Percentiles rank a stretch among this genome's conserved stretches.
phyloP scores from a whole-genome alignment of 2,888 invertebrate species.

The Ichneumon xanthorius region DNA sequence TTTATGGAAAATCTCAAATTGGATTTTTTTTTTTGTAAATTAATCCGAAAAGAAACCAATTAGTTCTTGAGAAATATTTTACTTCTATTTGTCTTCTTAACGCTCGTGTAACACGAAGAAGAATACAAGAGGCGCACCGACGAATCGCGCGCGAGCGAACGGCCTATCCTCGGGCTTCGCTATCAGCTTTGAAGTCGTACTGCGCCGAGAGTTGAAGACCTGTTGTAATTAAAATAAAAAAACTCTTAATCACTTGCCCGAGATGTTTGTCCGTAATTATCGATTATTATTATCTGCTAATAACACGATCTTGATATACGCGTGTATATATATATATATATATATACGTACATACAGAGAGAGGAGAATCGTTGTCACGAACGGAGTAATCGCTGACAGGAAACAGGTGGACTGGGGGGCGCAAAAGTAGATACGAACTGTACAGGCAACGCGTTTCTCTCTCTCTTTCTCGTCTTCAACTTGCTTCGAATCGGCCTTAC shows the following conservation, averaged over 20 bases:
- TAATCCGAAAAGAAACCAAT: background rate
- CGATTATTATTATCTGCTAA: conserved; percentile 41
- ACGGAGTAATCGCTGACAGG: conserved; percentile 3
- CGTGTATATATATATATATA: background rate
- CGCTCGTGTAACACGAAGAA: background rate
- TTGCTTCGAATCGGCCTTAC: conserved; percentile 15
- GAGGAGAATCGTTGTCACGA: conserved; percentile 19
- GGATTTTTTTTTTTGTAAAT: no score
- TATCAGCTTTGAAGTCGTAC: background rate
- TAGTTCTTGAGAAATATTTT: background rate
- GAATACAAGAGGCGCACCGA: background rate
- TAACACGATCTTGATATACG: conserved; percentile 1
- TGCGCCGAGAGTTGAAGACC: conserved; percentile 6
- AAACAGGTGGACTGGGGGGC: background rate
- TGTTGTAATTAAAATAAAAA: conserved; percentile 13
- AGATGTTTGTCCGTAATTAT: conserved; percentile 33
- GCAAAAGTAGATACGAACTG: background rate
- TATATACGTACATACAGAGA: background rate
- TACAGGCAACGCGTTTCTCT: background rate
- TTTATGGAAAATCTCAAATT: background rate
- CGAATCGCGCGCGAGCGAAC: background rate
- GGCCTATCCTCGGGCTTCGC: conserved; percentile 1
- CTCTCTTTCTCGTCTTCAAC: conserved; percentile 30
- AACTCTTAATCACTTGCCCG: conserved; percentile 37
- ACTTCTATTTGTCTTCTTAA: background rate